phyloP scores from a whole-genome alignment of 2,888 invertebrate species.

The Drosophila hamatofila region DNA sequence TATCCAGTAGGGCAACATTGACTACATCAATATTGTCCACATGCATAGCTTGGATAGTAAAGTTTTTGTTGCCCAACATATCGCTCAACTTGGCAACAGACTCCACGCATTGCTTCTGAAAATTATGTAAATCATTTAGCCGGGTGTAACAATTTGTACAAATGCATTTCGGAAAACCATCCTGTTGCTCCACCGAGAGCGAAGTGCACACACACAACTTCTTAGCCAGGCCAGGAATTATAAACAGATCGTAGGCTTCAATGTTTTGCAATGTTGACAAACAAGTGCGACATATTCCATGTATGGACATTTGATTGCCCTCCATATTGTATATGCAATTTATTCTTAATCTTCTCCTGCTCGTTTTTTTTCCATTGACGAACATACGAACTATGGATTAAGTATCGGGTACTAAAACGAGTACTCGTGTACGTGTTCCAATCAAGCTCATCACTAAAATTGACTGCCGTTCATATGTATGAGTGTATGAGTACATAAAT shows the following conservation, averaged over 20 bases:
- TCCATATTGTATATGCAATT: slow-evolving; percentile 42
- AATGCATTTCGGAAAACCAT: slow-evolving; percentile 81
- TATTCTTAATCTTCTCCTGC: background rate
- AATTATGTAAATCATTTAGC: slow-evolving; percentile 79
- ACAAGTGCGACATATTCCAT: slow-evolving; percentile 82
- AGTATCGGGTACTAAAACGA: slow-evolving; percentile 5
- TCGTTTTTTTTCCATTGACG: slow-evolving; percentile 1
- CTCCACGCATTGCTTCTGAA: slow-evolving; percentile 77
- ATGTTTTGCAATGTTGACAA: slow-evolving; percentile 64
- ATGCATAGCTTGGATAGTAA: background rate
- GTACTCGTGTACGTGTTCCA: slow-evolving; percentile 11
- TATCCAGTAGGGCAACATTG: slow-evolving; percentile 42
- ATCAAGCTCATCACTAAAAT: slow-evolving; percentile 36
- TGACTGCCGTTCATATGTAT: background rate
- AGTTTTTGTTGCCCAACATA: slow-evolving; percentile 55
- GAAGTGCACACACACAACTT: slow-evolving; percentile 82
- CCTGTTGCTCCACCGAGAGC: slow-evolving; percentile 76
- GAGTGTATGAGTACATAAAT: slow-evolving; percentile 1
- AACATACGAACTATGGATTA: background rate
- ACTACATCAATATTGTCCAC: slow-evolving; percentile 39
- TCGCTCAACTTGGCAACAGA: slow-evolving; percentile 76
- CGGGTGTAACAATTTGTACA: slow-evolving; percentile 75
- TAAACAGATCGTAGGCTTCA: slow-evolving; percentile 70
- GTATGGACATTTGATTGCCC: slow-evolving; percentile 44
- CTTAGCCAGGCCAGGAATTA: slow-evolving; percentile 76